These are phyloP conservation scores for Mactra quadrangularis DNA, from an alignment of 1,140 invertebrate species.

Conservation along the genomic window DNA sequence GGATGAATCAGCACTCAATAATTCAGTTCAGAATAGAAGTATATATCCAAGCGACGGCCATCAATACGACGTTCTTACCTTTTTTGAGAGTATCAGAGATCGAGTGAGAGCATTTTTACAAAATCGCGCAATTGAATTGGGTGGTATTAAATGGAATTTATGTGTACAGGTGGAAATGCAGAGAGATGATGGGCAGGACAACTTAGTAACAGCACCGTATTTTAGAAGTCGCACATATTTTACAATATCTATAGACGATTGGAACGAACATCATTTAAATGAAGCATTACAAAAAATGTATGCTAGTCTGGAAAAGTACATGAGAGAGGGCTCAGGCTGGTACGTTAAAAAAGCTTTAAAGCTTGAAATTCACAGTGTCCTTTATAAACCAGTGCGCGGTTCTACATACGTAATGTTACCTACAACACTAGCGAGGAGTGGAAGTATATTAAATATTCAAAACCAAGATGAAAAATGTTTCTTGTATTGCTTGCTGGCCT, in stretches of 20 bases:
- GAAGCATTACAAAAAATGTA: slow-evolving; percentile 39
- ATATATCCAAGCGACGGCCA: slow-evolving; percentile 20
- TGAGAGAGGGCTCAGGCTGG: slow-evolving; percentile 32
- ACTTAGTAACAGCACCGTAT: slow-evolving; percentile 1
- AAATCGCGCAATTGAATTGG: neutral
- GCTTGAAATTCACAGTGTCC: slow-evolving; percentile 21
- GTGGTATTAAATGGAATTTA: slow-evolving; percentile 44
- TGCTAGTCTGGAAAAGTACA: too few relatives aligned
- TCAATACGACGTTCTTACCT: slow-evolving; percentile 22
- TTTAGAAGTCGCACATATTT: slow-evolving; percentile 35
- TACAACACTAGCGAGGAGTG: neutral
- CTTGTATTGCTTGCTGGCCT: slow-evolving; percentile 9
- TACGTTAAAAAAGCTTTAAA: slow-evolving; percentile 28
- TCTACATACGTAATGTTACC: slow-evolving; percentile 26
- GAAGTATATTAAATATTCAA: slow-evolving; percentile 3
- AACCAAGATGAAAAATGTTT: slow-evolving; percentile 22
- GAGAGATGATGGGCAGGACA: slow-evolving; percentile 2
- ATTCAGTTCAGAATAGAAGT: slow-evolving; percentile 8
- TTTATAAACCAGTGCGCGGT: slow-evolving; percentile 11
- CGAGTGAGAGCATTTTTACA: slow-evolving; percentile 16
- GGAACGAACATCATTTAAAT: slow-evolving; percentile 42
- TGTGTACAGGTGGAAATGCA: slow-evolving; percentile 48
- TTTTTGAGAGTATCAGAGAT: slow-evolving; percentile 35
- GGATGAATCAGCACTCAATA: slow-evolving; percentile 19
- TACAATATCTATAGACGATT: slow-evolving; percentile 5